Percentiles rank a stretch among this genome's conserved stretches.
These are phyloP conservation scores for Anguilla japonica DNA, from an alignment of 2,113 vertebrate genomes.

Conservation along the genomic window DNA sequence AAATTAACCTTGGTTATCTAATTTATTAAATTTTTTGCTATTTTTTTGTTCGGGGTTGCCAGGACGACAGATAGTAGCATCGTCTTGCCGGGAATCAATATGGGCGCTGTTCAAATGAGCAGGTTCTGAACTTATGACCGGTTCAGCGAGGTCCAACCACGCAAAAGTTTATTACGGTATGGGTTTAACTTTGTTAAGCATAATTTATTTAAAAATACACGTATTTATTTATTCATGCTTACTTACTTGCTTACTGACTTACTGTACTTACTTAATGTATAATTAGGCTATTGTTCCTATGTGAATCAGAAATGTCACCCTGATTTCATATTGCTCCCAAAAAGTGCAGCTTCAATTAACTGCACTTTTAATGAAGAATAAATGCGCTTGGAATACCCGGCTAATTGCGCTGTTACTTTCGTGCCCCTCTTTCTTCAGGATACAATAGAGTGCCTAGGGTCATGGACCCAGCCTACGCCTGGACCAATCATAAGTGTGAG, in stretches of 20 bases:
- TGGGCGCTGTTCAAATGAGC: not conserved
- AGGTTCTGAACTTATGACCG: not conserved
- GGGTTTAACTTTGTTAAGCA: too few species aligned
- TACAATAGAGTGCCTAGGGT: conserved; percentile 12
- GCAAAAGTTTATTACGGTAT: too few species aligned
- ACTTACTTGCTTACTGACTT: too few species aligned
- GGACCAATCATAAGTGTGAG: conserved; percentile 55
- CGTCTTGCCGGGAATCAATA: not conserved
- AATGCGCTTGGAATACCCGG: not conserved
- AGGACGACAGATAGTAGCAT: not conserved
- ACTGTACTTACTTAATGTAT: too few species aligned
- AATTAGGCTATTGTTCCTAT: not conserved
- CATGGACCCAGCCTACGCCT: conserved; percentile 21
- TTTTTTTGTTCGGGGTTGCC: not conserved
- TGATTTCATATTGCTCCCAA: too few species aligned
- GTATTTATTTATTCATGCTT: too few species aligned
- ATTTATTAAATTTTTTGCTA: not conserved
- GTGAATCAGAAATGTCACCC: not conserved
- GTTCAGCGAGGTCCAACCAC: too few species aligned
- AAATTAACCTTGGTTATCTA: not conserved
- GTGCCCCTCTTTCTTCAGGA: not conserved
- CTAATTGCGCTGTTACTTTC: not conserved
- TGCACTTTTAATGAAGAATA: not conserved
- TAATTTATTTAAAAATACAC: too few species aligned
- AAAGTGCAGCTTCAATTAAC: not conserved